Conservation (phyloP, 2,888 invertebrate genomes). For the Hesperia comma region DNA sequence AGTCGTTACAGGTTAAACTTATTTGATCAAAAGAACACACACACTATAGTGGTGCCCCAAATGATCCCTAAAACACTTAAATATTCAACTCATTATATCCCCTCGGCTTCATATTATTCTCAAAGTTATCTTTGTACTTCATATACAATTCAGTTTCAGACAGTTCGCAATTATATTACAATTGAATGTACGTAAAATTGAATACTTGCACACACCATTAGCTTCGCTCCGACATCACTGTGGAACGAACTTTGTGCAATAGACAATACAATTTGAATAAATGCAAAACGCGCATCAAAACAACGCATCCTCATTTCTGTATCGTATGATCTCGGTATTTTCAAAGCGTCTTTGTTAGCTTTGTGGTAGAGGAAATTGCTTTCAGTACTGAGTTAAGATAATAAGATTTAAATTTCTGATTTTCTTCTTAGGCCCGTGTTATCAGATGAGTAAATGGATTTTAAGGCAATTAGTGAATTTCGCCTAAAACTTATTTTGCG, state of each 20-base stretch:
- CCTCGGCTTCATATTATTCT: no score
- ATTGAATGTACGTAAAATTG: not conserved
- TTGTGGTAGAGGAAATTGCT: slow-evolving; percentile 28
- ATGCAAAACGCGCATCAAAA: slow-evolving; percentile 34
- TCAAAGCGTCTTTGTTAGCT: slow-evolving; percentile 30
- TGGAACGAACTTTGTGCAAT: slow-evolving; percentile 31
- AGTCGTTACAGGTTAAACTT: no score
- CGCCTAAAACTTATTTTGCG: not conserved
- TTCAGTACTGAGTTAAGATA: slow-evolving; percentile 21
- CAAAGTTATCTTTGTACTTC: not conserved
- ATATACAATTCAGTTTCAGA: not conserved
- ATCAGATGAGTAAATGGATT: slow-evolving; percentile 2
- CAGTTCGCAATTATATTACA: slow-evolving; percentile 5
- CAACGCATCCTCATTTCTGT: slow-evolving; percentile 30
- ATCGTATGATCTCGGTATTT: slow-evolving; percentile 25
- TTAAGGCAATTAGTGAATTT: not conserved
- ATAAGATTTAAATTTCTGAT: slow-evolving; percentile 14
- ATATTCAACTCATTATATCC: no score
- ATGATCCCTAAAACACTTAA: no score
- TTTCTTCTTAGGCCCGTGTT: not conserved
- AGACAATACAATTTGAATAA: slow-evolving; percentile 36
- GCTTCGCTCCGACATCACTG: slow-evolving; percentile 1
- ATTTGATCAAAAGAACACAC: no score
- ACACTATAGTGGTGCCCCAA: no score
- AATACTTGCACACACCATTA: slow-evolving; percentile 11